Base-by-base conservation (phyloP, 2,113 vertebrate species). In the Mustelus asterias region DNA sequence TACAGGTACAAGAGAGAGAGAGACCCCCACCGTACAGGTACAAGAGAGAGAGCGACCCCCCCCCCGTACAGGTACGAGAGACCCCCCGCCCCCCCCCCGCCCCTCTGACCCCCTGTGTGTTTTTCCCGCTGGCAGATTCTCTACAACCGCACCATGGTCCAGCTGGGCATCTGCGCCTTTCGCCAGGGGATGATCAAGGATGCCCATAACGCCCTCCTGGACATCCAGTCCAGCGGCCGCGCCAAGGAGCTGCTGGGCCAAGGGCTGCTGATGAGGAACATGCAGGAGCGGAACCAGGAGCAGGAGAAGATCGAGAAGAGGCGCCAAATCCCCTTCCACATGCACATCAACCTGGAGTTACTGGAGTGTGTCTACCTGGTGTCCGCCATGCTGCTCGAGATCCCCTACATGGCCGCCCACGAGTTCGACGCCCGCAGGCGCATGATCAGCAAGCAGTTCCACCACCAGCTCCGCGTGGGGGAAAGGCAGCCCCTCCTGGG, bases 361-460 rank as follows among this genome's bases (percentile, higher is more conserved):
- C 97, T 99, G 95, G 98, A 99, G 96, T 99, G 98, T 60, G 98
- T 99, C 67, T 99, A 99, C 94, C 97, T 99, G 97, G 98, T 99
- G 96, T 98, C 98, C 0, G 98, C 98, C 96, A 99, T 99, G 98
- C 97, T 99, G 96, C 97, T 99, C 96, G 98, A 99, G 97, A 99
- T 99, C 96, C 98, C 98, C 22, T 99, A 99, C 97, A 99, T 99
- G 98, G 98, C 98, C 0, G 98, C 98, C 0, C 98, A 99, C 0
- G 98, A 99, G 97, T 99, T 98, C 0, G 98, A 99, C 0, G 98
- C 98, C 54, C 98, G 98, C 0, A 97, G 98, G 3, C 97, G 98
- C 95, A 99, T 99, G 99, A 99, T 99, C 97, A 99, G 98, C 98
- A 99, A 99, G 96, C 98, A 99, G 98, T 99, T 99, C 97, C 98